These are phyloP conservation scores for Byasa hedistus DNA, from an alignment of 2,888 invertebrate species.

Conservation along the genomic window DNA sequence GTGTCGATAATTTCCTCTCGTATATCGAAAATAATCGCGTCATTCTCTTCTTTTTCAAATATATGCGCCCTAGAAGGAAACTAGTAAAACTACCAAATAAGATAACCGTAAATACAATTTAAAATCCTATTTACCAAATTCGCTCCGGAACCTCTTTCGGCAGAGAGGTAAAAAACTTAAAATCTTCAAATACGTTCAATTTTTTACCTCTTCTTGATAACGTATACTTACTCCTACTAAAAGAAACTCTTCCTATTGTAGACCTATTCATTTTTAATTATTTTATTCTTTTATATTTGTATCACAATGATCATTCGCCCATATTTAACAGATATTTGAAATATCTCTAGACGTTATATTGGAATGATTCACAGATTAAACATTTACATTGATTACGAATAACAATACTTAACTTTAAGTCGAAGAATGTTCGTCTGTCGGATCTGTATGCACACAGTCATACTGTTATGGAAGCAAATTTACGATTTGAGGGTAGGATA, in stretches of 20 bases:
- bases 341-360: background rate
- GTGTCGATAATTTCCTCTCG: slow-evolving; percentile 68
- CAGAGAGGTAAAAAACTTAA: slow-evolving; percentile 53
- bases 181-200: slow-evolving; percentile 57
- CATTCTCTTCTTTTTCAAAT: slow-evolving; percentile 66
- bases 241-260: slow-evolving; percentile 19
- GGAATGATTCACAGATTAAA: slow-evolving; percentile 1
- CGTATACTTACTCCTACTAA: slow-evolving; percentile 46
- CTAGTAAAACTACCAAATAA: background rate
- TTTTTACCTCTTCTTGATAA: slow-evolving; percentile 61
- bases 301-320: background rate
- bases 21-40: slow-evolving; percentile 62
- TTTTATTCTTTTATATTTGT: background rate
- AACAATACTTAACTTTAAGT: too few relatives aligned
- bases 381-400: background rate
- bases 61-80: slow-evolving; percentile 60
- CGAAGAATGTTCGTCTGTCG: too few relatives aligned
- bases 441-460: too few relatives aligned
- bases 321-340: background rate
- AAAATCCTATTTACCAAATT: slow-evolving; percentile 51
- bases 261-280: slow-evolving; percentile 32
- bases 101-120: background rate
- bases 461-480: too few relatives aligned
- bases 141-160: slow-evolving; percentile 68
- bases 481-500: too few relatives aligned